Base-by-base conservation (phyloP, 2,888 invertebrate species). In the Caenorhabditis japonica region DNA sequence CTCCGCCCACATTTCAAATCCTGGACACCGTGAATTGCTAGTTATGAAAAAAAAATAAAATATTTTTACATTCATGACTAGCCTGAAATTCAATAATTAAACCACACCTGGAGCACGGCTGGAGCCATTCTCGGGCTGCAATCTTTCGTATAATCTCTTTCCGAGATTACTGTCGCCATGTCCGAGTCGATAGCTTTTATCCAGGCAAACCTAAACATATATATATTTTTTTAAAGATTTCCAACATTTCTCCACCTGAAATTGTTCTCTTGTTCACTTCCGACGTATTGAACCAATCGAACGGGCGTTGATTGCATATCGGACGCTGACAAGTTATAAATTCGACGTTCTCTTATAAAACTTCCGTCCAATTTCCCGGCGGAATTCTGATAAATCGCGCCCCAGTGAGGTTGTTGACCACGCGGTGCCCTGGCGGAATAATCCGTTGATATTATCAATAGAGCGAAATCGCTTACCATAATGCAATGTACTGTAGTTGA, bases 101-200 rank as follows among this genome's bases (percentile, higher is more conserved):
- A n/a, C 30, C 30, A 47, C 15, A 47, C 68, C 53, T 61, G 71
- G n/a, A 58, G 47, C 7, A 78, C 66, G 0, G 78, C 78, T 8
- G 78, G 78, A n/a, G 76, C 76, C 59, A 76, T 59, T 39, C 71
- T 61, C 1, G 78, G 59, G 39, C 47, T 64, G 58, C 78, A 78
- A 19, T 52, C 13, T 1, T 60, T 58, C 15, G 61, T 12, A 33
- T 56, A 52, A n/a, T 70, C 70, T 21, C 53, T 53, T n/a, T 69
- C 59, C 4, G 62, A 47, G 7, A 78, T 53, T 13, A 78, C 78
- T 5, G 78, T 78, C 10, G 74, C 58, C 47, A 66, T 60, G 41
- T 78, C 78, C 10, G 46, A 74, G 38, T 78, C 72, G 34, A 73
- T 53, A 7, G 76, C 74, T 39, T 69, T 46, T 0, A 51, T 49